Evolutionary conservation across 2,113 vertebrate genomes (phyloP).

Genomic region (Mastomys natalensis): DNA sequence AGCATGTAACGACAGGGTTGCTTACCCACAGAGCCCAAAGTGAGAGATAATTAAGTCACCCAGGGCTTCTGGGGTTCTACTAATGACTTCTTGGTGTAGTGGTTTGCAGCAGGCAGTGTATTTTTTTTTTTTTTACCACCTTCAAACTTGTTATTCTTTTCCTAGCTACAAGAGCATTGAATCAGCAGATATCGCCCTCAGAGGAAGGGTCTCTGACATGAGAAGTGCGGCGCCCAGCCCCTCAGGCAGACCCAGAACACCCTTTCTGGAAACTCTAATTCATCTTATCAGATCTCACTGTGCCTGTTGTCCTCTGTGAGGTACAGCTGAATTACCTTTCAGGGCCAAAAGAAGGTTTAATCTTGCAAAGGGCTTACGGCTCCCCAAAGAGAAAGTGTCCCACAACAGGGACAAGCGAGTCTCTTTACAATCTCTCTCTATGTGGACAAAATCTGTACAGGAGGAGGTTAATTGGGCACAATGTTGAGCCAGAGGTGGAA

Average conservation of each 20-base stretch:
- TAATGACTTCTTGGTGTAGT: neutral
- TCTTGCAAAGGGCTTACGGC: slow-evolving; percentile 5
- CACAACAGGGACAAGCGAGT: slow-evolving; percentile 23
- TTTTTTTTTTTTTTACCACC: neutral
- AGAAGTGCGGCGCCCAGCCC: neutral
- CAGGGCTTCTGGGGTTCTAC: neutral
- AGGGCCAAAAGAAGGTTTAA: slow-evolving; percentile 44
- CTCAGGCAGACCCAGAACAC: neutral
- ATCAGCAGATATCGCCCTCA: neutral
- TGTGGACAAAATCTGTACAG: neutral
- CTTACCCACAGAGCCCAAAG: neutral
- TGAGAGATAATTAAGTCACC: neutral
- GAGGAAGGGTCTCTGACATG: neutral
- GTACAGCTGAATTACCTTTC: slow-evolving; percentile 29
- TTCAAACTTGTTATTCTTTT: neutral
- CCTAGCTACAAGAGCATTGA: neutral
- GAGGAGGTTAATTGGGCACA: slow-evolving; percentile 65
- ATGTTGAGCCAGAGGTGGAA: slow-evolving; percentile 58
- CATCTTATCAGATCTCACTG: slow-evolving; percentile 17
- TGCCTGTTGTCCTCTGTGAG: slow-evolving; percentile 47
- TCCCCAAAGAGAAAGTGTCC: slow-evolving; percentile 56
- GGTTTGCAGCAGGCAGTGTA: neutral
- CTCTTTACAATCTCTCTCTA: slow-evolving; percentile 51
- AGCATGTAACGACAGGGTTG: neutral
- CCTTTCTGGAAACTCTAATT: neutral